Percentiles rank a stretch among this genome's conserved stretches.
These are phyloP conservation scores for Asteroscopus sphinx DNA, from an alignment of 2,888 invertebrate species.

Conservation along the genomic window DNA sequence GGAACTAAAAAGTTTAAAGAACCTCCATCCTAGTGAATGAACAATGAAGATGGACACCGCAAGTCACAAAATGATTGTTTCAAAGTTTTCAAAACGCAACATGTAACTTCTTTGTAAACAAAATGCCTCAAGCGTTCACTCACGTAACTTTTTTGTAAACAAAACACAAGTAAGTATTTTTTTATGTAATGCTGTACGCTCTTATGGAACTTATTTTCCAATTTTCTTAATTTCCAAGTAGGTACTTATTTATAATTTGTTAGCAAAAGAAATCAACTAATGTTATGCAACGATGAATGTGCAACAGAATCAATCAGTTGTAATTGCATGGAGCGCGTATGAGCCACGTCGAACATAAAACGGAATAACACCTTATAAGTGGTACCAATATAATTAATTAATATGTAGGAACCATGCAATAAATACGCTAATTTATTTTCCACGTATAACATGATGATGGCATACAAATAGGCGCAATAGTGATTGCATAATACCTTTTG, in stretches of 20 bases:
- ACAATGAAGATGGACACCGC: too few relatives aligned
- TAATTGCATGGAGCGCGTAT: conserved; percentile 30
- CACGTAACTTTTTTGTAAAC: too few relatives aligned
- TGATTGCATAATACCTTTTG: conserved; percentile 12
- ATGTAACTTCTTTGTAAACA: too few relatives aligned
- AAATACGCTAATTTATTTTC: conserved; percentile 39
- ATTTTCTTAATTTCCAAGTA: too few relatives aligned
- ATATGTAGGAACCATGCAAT: conserved; percentile 3
- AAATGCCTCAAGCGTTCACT: too few relatives aligned
- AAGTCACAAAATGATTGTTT: too few relatives aligned
- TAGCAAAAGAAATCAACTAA: conserved; percentile 12
- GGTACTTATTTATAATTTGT: not conserved
- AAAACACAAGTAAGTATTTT: too few relatives aligned
- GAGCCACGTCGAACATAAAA: conserved; percentile 11
- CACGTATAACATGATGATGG: not conserved
- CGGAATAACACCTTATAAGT: conserved; percentile 48
- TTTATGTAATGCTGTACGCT: too few relatives aligned
- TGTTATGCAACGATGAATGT: conserved; percentile 30
- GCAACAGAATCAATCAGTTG: conserved; percentile 29
- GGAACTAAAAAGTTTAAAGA: too few relatives aligned
- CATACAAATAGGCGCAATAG: conserved; percentile 4
- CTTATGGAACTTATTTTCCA: too few relatives aligned
- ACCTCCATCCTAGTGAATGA: too few relatives aligned
- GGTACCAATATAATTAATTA: conserved; percentile 1
- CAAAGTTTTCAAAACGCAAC: too few relatives aligned